Evolutionary conservation across 2,888 invertebrate species (phyloP).

Genomic region (Pandemis heparana): DNA sequence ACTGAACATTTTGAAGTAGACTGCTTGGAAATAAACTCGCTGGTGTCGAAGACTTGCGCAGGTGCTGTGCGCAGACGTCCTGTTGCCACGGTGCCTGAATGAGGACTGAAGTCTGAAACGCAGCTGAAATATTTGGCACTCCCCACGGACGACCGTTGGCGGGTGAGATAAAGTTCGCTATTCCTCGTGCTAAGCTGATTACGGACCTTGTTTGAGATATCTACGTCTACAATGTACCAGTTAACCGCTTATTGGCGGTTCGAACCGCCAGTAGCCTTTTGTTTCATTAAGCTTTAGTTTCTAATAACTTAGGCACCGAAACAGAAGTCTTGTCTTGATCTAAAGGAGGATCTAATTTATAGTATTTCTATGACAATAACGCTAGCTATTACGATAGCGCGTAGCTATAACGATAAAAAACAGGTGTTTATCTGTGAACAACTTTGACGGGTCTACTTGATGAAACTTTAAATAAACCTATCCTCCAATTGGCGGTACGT

Average conservation of each 20-base stretch:
- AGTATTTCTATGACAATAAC: not conserved
- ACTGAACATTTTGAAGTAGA: slow-evolving; percentile 21
- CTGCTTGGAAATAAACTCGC: slow-evolving; percentile 48
- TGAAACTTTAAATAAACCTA: slow-evolving; percentile 33
- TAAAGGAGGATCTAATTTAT: too few relatives aligned
- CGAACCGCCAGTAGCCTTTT: slow-evolving; percentile 26
- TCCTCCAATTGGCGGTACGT: slow-evolving; percentile 2
- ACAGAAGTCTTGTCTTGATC: not conserved
- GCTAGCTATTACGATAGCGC: too few relatives aligned
- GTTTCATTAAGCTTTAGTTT: slow-evolving; percentile 25
- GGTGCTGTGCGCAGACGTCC: slow-evolving; percentile 56
- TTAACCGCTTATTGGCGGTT: slow-evolving; percentile 38
- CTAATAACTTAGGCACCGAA: slow-evolving; percentile 4
- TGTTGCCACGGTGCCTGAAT: slow-evolving; percentile 58
- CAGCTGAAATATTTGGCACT: slow-evolving; percentile 61
- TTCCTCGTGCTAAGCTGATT: slow-evolving; percentile 71
- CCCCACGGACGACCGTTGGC: slow-evolving; percentile 56
- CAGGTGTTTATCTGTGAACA: not conserved
- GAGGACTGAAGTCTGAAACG: slow-evolving; percentile 73
- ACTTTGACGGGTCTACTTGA: slow-evolving; percentile 11
- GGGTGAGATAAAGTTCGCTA: slow-evolving; percentile 65
- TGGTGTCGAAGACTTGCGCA: slow-evolving; percentile 51
- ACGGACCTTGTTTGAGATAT: slow-evolving; percentile 57
- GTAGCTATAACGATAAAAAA: not conserved
- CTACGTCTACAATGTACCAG: slow-evolving; percentile 34